Base-by-base conservation (phyloP, 2,888 invertebrate species). In the Nomada ferruginata region DNA sequence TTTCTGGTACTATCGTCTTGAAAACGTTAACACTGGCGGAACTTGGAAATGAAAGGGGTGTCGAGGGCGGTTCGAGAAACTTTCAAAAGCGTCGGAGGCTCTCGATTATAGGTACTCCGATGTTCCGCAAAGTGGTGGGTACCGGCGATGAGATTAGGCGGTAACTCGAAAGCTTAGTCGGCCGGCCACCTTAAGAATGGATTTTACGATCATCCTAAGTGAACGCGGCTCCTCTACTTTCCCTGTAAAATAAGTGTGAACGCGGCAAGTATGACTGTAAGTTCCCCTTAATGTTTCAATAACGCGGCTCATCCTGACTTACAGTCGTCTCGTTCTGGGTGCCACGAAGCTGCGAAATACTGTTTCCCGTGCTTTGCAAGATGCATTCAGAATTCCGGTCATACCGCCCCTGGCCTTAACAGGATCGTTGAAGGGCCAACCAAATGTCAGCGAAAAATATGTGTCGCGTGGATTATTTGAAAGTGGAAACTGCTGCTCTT, bases 111-210 rank as follows among this genome's bases (percentile, higher is more conserved):
- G 72, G 57, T 65, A 57, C 57, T 79, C 44, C 20, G 71, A 80
- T 80, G 76, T 82, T 87, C 82, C 66, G 52, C 55, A n/a, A 29
- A 65, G 71, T 47, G 82, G 61, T 42, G 70, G 71, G 72, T 59
- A 64, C 75, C 23, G 52, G 50, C 36, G 66, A 50, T 59, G 20
- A 74, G 84, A 87, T 87, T 87, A 87, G 76, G 69, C 61, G 72
- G 80, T 76, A 87, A 87, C 84, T 87, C 80, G 44, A 61, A 47
- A 69, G 87, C 87, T 87, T 84, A 87, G 83, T 61, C 26, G 60
- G 84, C 69, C 82, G 77, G 4, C 82, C 72, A 74, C 78, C 74
- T 88, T 88, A 81, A 86, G 86, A 82, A 79, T 84, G 72, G 80
- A 66, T 84, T 88, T 82, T 82, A 80, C 82, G 85, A 74, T 71